Base-by-base conservation (phyloP, 1,140 invertebrate genomes). In the Colletes latitarsis region DNA sequence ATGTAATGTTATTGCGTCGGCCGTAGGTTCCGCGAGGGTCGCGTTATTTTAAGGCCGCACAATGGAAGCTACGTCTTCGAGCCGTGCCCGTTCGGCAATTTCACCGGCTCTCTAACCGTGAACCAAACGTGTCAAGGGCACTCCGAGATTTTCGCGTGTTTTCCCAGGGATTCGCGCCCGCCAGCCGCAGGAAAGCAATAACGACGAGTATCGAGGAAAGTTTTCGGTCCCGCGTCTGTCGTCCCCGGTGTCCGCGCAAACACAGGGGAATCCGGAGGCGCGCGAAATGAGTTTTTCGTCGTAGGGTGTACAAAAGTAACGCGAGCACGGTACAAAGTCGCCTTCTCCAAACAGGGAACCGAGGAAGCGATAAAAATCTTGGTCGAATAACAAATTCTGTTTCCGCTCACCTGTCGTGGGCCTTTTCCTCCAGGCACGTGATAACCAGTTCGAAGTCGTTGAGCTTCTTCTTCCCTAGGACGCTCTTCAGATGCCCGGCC, bases 361-460 rank as follows among this genome's bases (percentile, higher is more conserved):
- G 49, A 10, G 4, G 49, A 52, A 52, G 12, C 49, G 14, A 30
- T 30, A 30, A 30, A 30, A 30, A 30, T 30, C 30, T 30, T 30
- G 1, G 30, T 30, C 30, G 30, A 30, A 30, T 30, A 30, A 30
- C 30, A 30, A 30, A 30, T 30, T 30, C 30, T 30, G 2, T 30
- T 30, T 30, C 30, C 2, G 30, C 30, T 30, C 57, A 93, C 93
- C 92, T 90, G 66, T 93, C 92, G 75, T 94, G 93, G 12, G 93
- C 90, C n/a, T 92, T 90, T 75, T 94, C 94, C 77, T 94, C 94
- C 39, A 94, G 81, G 71, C 94, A 93, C 1, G 94, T 94, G 77
- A 94, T 93, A 75, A 94, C 92, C 39, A 95, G 88, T 80, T 95
- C 94, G 63, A 95, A 94, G 62, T 92, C 92, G 86, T 93, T 91